A percentile compares a stretch with the other conserved stretches of the same genome.
phyloP scores from a whole-genome alignment of 2,113 vertebrate genomes.

The Romanogobio albipinnatus region DNA sequence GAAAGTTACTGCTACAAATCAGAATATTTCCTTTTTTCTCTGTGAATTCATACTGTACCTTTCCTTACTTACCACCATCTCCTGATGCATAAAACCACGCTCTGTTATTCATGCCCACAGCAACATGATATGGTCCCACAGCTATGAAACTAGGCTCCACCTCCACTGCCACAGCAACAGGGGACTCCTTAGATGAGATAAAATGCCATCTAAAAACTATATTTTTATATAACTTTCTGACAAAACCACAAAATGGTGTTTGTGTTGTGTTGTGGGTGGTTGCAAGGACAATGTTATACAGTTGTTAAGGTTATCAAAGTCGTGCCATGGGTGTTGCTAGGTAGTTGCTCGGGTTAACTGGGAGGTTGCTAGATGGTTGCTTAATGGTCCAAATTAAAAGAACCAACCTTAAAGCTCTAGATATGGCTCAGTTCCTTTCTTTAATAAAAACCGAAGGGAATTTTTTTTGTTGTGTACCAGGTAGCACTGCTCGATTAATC shows the following conservation, averaged over 20 bases:
- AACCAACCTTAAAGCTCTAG: neutral
- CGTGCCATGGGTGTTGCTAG: neutral
- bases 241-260: neutral
- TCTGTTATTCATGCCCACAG: slow-evolving; percentile 97
- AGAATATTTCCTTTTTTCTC: neutral
- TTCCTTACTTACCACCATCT: slow-evolving; percentile 79
- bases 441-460: too few species aligned
- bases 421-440: too few species aligned
- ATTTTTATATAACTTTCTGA: neutral
- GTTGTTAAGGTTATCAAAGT: neutral
- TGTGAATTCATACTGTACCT: slow-evolving; percentile 8
- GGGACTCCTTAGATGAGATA: slow-evolving; percentile 78
- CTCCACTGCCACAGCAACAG: slow-evolving; percentile 87
- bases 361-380: neutral
- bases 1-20: neutral
- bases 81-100: slow-evolving; percentile 94
- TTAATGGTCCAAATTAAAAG: neutral
- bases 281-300: neutral
- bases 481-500: too few species aligned
- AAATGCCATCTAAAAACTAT: neutral
- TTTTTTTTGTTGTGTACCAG: too few species aligned
- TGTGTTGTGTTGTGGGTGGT: neutral
- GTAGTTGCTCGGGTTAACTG: neutral
- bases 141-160: slow-evolving; percentile 94
- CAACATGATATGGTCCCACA: slow-evolving; percentile 90